These are phyloP conservation scores for Mionectes macconnelli DNA, from an alignment of 2,113 vertebrate genomes.

Conservation along the genomic window DNA sequence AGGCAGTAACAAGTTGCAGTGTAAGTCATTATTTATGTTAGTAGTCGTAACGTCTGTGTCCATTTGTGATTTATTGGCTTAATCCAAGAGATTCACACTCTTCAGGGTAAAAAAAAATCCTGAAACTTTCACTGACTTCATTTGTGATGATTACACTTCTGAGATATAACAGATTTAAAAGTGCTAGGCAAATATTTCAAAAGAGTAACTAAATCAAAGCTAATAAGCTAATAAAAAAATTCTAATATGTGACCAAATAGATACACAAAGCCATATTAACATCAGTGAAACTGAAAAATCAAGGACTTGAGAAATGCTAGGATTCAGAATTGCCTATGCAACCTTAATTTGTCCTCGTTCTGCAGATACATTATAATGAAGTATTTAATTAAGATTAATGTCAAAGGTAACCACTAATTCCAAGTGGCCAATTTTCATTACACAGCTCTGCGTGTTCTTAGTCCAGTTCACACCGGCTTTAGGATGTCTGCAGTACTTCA, in stretches of 20 bases:
- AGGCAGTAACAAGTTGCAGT: not conserved
- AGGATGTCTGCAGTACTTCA: not conserved
- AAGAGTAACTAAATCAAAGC: not conserved
- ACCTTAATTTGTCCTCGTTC: slow-evolving; percentile 22
- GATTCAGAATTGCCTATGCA: not conserved
- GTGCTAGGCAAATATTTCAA: not conserved
- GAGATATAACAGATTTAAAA: not conserved
- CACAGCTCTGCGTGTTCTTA: not conserved
- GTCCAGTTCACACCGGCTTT: not conserved
- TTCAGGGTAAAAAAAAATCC: not conserved
- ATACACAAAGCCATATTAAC: not conserved
- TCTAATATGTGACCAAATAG: not conserved
- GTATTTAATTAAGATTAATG: slow-evolving; percentile 60
- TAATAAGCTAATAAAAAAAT: not conserved
- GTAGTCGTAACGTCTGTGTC: not conserved
- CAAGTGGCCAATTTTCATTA: slow-evolving; percentile 51
- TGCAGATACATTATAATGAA: slow-evolving; percentile 51
- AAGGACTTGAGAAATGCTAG: slow-evolving; percentile 8
- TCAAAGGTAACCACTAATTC: slow-evolving; percentile 60
- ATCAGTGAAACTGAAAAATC: not conserved
- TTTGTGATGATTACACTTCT: not conserved
- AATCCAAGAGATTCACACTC: not conserved
- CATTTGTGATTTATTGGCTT: not conserved
- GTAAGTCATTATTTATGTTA: not conserved
- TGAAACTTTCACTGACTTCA: not conserved